These are phyloP conservation scores for Elachura formosa DNA, from an alignment of 2,113 vertebrate genomes.

Conservation along the genomic window DNA sequence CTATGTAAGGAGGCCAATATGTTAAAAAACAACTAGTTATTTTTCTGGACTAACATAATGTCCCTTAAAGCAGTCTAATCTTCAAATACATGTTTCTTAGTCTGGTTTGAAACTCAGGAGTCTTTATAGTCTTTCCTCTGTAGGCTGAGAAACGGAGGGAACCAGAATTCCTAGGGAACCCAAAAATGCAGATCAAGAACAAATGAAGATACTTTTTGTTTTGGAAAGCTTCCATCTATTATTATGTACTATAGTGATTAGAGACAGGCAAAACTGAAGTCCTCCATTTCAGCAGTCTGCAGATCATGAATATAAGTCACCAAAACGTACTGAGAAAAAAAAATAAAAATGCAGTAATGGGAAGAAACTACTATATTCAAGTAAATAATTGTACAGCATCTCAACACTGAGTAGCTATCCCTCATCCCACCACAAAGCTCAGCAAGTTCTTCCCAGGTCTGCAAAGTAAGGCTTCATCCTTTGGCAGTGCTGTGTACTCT, in stretches of 20 bases:
- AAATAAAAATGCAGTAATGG: not conserved
- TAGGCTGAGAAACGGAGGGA: not conserved
- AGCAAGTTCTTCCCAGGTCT: not conserved
- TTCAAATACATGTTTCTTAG: not conserved
- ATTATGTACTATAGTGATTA: not conserved
- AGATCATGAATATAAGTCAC: not conserved
- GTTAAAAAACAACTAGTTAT: not conserved
- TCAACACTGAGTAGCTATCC: not conserved
- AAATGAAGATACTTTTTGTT: too few relatives aligned
- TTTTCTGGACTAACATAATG: not conserved
- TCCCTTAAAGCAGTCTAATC: not conserved
- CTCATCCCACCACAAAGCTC: not conserved
- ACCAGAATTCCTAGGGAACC: not conserved
- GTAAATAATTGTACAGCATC: not conserved
- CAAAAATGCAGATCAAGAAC: not conserved
- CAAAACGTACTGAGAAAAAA: not conserved
- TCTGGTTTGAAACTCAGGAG: not conserved
- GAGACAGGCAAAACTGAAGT: constrained; percentile 5
- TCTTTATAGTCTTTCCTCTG: not conserved
- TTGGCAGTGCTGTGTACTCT: rapidly evolving
- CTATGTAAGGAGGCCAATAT: not conserved
- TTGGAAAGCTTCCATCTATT: too few relatives aligned
- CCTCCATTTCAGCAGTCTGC: not conserved
- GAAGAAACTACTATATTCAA: not conserved
- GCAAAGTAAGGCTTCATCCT: not conserved